phyloP scores from a whole-genome alignment of 2,113 vertebrate genomes.

The Hucho hucho region DNA sequence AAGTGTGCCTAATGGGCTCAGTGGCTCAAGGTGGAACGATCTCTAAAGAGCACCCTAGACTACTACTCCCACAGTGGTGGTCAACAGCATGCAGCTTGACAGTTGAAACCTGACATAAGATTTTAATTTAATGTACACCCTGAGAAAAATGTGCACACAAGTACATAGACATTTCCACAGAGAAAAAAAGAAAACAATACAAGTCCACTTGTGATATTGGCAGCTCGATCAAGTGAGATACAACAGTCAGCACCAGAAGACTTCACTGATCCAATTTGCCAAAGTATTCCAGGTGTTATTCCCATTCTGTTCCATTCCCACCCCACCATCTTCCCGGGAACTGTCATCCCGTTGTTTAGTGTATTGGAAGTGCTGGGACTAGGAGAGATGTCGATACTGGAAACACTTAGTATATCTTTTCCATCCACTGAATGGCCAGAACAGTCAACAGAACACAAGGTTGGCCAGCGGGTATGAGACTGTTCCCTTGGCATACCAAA shows the following conservation, averaged over 20 bases:
- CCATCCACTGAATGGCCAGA: neutral
- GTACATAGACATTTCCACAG: neutral
- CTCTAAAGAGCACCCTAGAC: neutral
- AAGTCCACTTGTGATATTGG: too few relatives aligned
- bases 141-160: neutral
- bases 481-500: neutral
- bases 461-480: neutral
- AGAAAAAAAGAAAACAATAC: neutral
- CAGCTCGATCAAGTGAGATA: neutral
- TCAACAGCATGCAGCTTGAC: neutral
- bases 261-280: conserved; percentile 22
- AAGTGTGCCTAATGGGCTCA: neutral
- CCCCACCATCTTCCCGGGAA: neutral
- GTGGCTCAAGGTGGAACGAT: neutral
- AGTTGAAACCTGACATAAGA: neutral
- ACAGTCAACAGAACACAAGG: neutral
- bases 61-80: too few relatives aligned
- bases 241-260: conserved; percentile 14
- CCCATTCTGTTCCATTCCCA: neutral
- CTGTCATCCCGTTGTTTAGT: conserved; percentile 4
- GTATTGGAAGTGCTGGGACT: neutral
- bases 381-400: neutral
- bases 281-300: conserved; percentile 21
- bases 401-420: neutral
- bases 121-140: neutral